Base-by-base conservation (phyloP, 2,888 invertebrate genomes). In the Malthinus seriepunctatus region DNA sequence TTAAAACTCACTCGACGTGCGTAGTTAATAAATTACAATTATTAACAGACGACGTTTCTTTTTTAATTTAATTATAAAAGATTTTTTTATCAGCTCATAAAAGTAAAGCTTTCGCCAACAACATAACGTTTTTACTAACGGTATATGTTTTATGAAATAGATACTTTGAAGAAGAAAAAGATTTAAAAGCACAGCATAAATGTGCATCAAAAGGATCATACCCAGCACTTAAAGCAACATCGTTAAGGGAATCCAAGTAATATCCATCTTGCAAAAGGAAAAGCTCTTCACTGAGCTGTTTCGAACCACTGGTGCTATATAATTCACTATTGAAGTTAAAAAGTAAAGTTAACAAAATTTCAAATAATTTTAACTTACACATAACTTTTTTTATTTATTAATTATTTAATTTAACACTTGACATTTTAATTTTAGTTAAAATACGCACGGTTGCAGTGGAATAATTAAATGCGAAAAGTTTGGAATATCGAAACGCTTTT, bases 171-270 rank as follows among this genome's bases (percentile, higher is more conserved):
- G 39, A 23, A 42, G 23, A 42, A 42, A 15, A 42, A 42, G 23
- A 42, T 15, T 42, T 15, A 54, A 46, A 51, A 51, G 54, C 42
- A 50, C 46, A 49, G 33, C 34, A 59, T 51, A 54, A 59, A 59
- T 54, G 45, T 46, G 39, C 54, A 54, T 59, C 59, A 59, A 59
- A 59, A 58, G 44, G 55, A 55, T 60, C 64, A 64, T 63, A 66
- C 66, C 63, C 66, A 46, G 57, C 48, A 59, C 58, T 65, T 52
- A 61, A 60, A 51, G 60, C 63, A 59, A 66, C 56, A 49, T 64
- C 64, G 49, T 63, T 63, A 53, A 65, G 63, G 35, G 63, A 56
- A 62, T 65, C 65, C 58, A 62, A 55, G 55, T 63, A 63, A 56
- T 63, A 66, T 42, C 66, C 66, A 56, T 66, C 66, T 49, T 56